These are phyloP conservation scores for Pempheris klunzingeri DNA, from an alignment of 2,797 vertebrate species.

Conservation along the genomic window DNA sequence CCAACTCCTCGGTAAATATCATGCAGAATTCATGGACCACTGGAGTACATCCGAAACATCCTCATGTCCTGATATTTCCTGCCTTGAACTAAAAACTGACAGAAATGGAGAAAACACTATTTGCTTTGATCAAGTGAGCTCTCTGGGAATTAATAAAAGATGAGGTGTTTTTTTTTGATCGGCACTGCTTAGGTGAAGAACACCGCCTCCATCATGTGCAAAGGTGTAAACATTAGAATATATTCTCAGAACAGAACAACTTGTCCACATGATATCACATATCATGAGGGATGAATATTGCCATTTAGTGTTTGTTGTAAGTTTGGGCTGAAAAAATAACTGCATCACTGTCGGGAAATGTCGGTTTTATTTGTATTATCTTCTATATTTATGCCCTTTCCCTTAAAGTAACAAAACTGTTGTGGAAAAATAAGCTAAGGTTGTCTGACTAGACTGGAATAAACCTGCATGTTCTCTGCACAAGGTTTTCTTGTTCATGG, in stretches of 20 bases:
- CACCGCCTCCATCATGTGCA: constrained; percentile 9
- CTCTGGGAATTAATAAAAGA: constrained; percentile 49
- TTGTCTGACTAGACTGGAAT: not conserved
- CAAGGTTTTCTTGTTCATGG: not conserved
- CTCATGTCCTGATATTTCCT: not conserved
- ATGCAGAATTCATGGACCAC: not conserved
- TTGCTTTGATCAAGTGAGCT: constrained; percentile 32
- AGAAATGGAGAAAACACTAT: constrained; percentile 1
- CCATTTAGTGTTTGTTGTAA: not conserved
- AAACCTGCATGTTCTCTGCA: not conserved
- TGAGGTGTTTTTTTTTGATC: constrained; percentile 49
- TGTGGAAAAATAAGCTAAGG: not conserved
- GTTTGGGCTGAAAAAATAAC: not conserved
- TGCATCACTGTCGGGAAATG: no score
- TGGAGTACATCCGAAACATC: not conserved
- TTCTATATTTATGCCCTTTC: not conserved
- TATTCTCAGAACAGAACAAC: not conserved
- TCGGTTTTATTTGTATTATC: not conserved
- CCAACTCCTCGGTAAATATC: not conserved
- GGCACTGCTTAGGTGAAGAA: constrained; percentile 6
- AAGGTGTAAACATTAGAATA: not conserved
- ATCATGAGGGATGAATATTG: not conserved
- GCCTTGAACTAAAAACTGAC: not conserved
- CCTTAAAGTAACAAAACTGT: not conserved
- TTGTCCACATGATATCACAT: not conserved